Percentiles rank a stretch among this genome's conserved stretches.
phyloP scores from a whole-genome alignment of 2,888 invertebrate genomes.

The Cheilosia vernalis region DNA sequence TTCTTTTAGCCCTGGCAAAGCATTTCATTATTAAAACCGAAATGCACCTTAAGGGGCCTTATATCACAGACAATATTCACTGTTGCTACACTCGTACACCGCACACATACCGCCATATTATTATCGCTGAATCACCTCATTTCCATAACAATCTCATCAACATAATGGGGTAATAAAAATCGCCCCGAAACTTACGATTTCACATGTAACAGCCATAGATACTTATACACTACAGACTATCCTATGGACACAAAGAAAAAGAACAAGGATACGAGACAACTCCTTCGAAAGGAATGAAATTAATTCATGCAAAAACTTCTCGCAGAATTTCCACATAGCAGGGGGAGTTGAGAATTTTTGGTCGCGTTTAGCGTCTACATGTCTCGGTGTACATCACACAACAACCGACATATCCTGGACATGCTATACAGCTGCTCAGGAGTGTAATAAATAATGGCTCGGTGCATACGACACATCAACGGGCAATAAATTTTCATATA shows the following conservation, averaged over 20 bases:
- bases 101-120: slow-evolving; percentile 30
- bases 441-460: slow-evolving; percentile 66
- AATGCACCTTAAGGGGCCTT: slow-evolving; percentile 67
- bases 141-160: slow-evolving; percentile 75
- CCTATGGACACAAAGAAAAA: background rate
- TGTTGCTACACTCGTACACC: background rate
- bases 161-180: slow-evolving; percentile 75
- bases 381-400: slow-evolving; percentile 46
- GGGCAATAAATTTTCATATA: slow-evolving; percentile 70
- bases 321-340: slow-evolving; percentile 23
- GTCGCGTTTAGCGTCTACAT: slow-evolving; percentile 64
- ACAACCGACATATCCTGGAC: slow-evolving; percentile 57
- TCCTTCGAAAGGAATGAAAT: slow-evolving; percentile 28
- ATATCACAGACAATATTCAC: slow-evolving; percentile 42
- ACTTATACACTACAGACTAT: slow-evolving; percentile 6
- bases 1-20: slow-evolving; percentile 13
- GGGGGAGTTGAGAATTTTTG: slow-evolving; percentile 32
- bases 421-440: slow-evolving; percentile 29
- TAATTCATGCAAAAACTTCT: slow-evolving; percentile 54
- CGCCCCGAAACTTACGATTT: slow-evolving; percentile 66
- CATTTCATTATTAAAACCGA: slow-evolving; percentile 70
- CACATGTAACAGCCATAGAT: slow-evolving; percentile 20
- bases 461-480: slow-evolving; percentile 73
- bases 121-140: slow-evolving; percentile 69
- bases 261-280: background rate